Conservation (phyloP, 2,888 invertebrate genomes). For the Limnephilus rhombicus region DNA sequence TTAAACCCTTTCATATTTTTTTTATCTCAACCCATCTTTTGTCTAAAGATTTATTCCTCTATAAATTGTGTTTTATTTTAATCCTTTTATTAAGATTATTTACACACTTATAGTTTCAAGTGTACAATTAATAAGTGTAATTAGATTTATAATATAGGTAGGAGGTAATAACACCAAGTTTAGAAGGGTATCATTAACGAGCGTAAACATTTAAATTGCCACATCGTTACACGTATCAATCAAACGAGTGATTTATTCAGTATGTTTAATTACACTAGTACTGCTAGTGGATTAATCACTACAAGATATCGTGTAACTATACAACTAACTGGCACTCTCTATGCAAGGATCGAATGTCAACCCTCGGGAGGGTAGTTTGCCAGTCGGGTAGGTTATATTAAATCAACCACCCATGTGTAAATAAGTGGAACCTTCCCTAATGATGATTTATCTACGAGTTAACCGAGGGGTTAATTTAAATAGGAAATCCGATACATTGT, state of each 20-base stretch:
- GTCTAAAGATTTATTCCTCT: background rate
- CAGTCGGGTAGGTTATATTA: slow-evolving; percentile 21
- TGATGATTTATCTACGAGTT: slow-evolving; percentile 3
- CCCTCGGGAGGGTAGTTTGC: background rate
- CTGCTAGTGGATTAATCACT: background rate
- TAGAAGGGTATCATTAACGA: background rate
- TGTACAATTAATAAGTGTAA: background rate
- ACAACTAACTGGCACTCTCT: background rate
- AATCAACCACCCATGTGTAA: background rate
- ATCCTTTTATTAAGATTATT: background rate
- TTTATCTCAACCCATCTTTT: background rate
- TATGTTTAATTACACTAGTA: background rate
- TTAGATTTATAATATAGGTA: background rate
- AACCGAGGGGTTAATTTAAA: background rate
- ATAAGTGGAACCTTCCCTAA: background rate
- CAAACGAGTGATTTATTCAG: background rate
- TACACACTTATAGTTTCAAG: background rate
- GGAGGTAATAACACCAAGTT: background rate
- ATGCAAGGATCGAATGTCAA: background rate
- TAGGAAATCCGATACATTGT: background rate
- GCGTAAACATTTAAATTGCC: background rate
- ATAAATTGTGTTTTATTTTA: background rate
- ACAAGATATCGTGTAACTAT: background rate
- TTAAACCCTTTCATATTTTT: too few relatives aligned
- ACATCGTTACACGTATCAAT: background rate